A percentile compares a stretch with the other conserved stretches of the same genome.
phyloP scores from a whole-genome alignment of 2,113 vertebrate genomes.

The Malurus cyaneus region DNA sequence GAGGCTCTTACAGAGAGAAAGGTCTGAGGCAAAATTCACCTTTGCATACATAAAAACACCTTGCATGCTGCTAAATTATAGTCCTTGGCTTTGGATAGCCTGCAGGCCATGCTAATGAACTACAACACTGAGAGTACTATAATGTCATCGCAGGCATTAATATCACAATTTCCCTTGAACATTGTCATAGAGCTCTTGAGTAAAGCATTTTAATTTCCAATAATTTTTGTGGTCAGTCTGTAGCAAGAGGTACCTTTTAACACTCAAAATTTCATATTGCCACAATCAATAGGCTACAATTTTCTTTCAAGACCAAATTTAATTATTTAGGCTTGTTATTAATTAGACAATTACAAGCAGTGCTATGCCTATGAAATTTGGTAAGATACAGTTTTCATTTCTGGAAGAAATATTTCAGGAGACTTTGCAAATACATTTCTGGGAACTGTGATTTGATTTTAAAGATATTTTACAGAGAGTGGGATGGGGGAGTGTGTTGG shows the following conservation, averaged over 20 bases:
- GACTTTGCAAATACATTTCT: constrained; percentile 32
- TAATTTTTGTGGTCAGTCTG: not conserved
- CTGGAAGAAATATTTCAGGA: constrained; percentile 20
- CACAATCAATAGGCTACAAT: not conserved
- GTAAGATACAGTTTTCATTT: not conserved
- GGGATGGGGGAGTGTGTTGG: not conserved
- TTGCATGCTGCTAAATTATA: not conserved
- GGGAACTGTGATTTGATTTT: constrained; percentile 18
- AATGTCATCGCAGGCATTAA: not conserved
- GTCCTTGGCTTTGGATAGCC: not conserved
- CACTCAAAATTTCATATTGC: not conserved
- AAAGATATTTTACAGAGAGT: constrained; percentile 26
- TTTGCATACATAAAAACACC: not conserved
- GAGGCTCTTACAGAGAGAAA: not conserved
- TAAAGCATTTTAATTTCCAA: not conserved
- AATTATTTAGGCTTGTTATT: not conserved
- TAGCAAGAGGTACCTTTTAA: not conserved
- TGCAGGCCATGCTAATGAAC: not conserved
- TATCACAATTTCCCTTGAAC: not conserved
- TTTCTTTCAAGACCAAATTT: not conserved
- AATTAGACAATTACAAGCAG: not conserved
- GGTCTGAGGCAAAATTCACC: not conserved
- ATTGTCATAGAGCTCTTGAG: not conserved
- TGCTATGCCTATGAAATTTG: not conserved
- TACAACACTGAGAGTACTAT: not conserved